Base-by-base conservation (phyloP, 2,797 vertebrate species). In the Catharus ustulatus region DNA sequence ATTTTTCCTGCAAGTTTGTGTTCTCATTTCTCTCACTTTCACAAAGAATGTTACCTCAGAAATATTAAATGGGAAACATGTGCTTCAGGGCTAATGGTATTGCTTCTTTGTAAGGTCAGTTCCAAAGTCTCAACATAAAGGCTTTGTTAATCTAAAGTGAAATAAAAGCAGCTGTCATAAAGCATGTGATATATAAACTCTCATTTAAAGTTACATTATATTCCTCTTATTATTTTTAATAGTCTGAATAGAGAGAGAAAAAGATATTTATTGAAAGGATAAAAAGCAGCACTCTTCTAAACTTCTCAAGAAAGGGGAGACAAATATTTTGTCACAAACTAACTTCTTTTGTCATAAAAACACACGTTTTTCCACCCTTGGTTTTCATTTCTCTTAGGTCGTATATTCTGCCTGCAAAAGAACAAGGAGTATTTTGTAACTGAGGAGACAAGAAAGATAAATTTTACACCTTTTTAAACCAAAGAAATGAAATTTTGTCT, bases 51-150 rank as follows among this genome's bases (percentile, higher is more conserved):
- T 97, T 97, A 97, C 97, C 97, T 98, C 94, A 97, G 96, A 97
- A 97, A 96, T 36, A 54, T 95, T 96, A 97, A 98, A 98, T 98
- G 73, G 73, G 87, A 98, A 98, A 97, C 98, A 98, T 95, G 93
- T 98, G 98, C 94, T 95, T 90, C 54, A 67, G 48, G 69, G 59
- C 73, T 97, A 97, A 97, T 91, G 93, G 82, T 84, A 95, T 84
- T 95, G 92, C 82, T 89, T 68, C 94, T 97, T 91, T 90, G 88
- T 96, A 95, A 90, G 95, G 93, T 97, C 97, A 97, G 63, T 67
- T 95, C 96, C 92, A 95, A 97, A 96, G 84, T 51, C 91, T 94
- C 94, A 93, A 73, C 67, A 84, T 93, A 97, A 97, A 97, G 91
- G 90, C 84, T 94, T 97, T 92, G 88, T 90, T 97, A 97, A 97